phyloP scores from a whole-genome alignment of 92 coral and sea anemone genomes.

The Porites cylindrica region DNA sequence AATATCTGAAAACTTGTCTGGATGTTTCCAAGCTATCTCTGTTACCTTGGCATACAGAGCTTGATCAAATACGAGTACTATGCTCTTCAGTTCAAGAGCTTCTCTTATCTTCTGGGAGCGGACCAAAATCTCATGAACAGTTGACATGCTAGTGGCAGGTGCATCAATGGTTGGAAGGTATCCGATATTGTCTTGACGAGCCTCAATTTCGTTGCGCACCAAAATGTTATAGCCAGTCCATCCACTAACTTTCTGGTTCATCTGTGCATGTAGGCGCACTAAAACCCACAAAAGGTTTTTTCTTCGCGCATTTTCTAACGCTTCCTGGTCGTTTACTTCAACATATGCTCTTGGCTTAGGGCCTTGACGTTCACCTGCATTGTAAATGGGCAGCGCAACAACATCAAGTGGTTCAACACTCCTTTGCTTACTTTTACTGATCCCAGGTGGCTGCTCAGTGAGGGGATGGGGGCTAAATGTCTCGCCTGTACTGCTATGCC shows the following conservation, averaged over 20 bases:
- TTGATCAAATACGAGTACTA: constrained; percentile 75
- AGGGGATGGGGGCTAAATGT: constrained; percentile 41
- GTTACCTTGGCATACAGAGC: constrained; percentile 76
- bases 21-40: constrained; percentile 72
- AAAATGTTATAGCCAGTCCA: constrained; percentile 78
- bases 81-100: constrained; percentile 38
- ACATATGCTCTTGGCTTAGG: constrained; percentile 53
- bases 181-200: constrained; percentile 55
- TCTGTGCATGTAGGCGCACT: constrained; percentile 44
- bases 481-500: constrained; percentile 64
- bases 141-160: constrained; percentile 76
- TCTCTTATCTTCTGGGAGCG: constrained; percentile 59
- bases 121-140: constrained; percentile 61
- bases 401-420: too few species aligned
- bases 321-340: constrained; percentile 38
- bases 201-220: constrained; percentile 40
- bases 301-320: constrained; percentile 20
- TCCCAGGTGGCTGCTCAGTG: not conserved
- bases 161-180: constrained; percentile 73
- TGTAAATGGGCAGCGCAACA: constrained; percentile 37
- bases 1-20: constrained; percentile 46
- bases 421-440: constrained; percentile 49
- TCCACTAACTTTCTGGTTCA: constrained; percentile 40
- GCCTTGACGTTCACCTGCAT: constrained; percentile 61
- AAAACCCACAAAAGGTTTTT: constrained; percentile 54